Conservation (phyloP, 2,888 invertebrate genomes). For the Phyllotreta cruciferae region DNA sequence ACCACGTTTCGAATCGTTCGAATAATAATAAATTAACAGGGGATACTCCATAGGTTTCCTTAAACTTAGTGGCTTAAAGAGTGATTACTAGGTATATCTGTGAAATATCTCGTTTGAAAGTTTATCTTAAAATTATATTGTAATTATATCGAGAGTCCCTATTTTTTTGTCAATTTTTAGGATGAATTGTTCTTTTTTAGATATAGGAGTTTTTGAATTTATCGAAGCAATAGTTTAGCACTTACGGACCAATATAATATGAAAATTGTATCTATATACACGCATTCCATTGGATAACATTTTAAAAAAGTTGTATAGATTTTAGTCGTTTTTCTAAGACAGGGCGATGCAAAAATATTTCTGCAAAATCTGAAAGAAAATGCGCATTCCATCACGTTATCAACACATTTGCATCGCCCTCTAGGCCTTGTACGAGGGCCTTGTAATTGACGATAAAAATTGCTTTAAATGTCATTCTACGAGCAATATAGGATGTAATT, state of each 20-base stretch:
- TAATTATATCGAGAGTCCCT: slow-evolving; percentile 48
- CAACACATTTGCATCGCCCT: background rate
- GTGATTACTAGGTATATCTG: slow-evolving; percentile 45
- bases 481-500: slow-evolving; percentile 48
- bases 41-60: slow-evolving; percentile 33
- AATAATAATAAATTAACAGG: too few species aligned
- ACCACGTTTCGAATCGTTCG: too few species aligned
- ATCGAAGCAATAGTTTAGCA: slow-evolving; percentile 52
- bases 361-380: background rate
- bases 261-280: slow-evolving; percentile 14
- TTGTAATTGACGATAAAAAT: slow-evolving; percentile 21
- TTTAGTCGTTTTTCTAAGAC: slow-evolving; percentile 18
- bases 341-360: slow-evolving; percentile 5
- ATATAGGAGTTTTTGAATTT: slow-evolving; percentile 42
- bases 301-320: slow-evolving; percentile 25
- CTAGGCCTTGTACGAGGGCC: slow-evolving; percentile 7
- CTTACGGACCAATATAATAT: slow-evolving; percentile 50
- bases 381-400: background rate
- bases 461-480: slow-evolving; percentile 40
- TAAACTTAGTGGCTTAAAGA: slow-evolving; percentile 51
- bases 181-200: slow-evolving; percentile 45
- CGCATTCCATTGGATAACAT: slow-evolving; percentile 26
- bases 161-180: slow-evolving; percentile 53
- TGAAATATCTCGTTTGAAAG: slow-evolving; percentile 43
- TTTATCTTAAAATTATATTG: slow-evolving; percentile 48